phyloP scores from a whole-genome alignment of 2,113 vertebrate species.

The Toxostoma redivivum region DNA sequence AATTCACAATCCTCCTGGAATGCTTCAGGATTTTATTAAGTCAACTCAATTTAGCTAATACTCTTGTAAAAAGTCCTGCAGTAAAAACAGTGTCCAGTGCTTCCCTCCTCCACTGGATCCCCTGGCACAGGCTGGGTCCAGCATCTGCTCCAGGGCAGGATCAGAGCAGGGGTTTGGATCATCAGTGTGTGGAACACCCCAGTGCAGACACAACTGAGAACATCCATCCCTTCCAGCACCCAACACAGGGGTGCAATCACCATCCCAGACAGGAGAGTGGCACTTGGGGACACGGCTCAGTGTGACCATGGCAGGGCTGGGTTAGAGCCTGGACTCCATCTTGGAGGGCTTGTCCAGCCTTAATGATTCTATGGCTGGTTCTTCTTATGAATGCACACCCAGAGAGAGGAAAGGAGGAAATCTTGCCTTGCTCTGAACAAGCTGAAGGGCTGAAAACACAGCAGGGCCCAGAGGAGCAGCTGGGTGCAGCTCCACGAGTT shows the following conservation, averaged over 20 bases:
- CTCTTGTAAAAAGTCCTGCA: neutral
- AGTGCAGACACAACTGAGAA: no score
- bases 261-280: neutral
- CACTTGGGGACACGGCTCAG: neutral
- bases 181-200: accelerated
- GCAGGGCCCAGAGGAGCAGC: neutral
- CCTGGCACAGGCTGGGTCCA: neutral
- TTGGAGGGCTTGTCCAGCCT: neutral
- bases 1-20: conserved; percentile 55
- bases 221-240: accelerated
- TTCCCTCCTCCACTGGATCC: neutral
- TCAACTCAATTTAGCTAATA: conserved; percentile 14
- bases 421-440: neutral
- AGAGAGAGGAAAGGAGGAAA: accelerated
- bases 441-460: accelerated
- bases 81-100: neutral
- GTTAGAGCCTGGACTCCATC: accelerated
- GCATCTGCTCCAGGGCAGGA: neutral
- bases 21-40: conserved; percentile 37
- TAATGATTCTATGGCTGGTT: accelerated
- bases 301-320: accelerated
- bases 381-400: accelerated
- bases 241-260: neutral
- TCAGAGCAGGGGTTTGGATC: accelerated
- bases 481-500: neutral